Evolutionary conservation across 1,140 invertebrate species (phyloP), one percentile per base, ranked within the genome.

Genomic region (Homarus americanus): DNA sequence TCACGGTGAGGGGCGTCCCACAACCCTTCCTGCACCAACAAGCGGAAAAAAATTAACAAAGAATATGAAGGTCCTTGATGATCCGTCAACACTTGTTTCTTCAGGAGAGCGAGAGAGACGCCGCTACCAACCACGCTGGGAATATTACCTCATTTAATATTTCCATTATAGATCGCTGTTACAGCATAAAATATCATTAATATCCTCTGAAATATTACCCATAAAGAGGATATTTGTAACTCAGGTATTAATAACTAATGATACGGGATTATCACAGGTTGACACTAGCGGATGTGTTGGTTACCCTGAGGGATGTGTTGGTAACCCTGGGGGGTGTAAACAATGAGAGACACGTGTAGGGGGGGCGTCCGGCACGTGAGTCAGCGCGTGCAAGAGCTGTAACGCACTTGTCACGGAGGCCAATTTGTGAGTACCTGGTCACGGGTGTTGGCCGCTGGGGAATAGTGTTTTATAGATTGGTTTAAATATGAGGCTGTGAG

Each of bases 391-490:
- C n/a, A 28, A n/a, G n/a, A n/a, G 63, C 63, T 69, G 63, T 69
- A 7, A 32, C n/a, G n/a, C 63, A 69, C 63, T 69, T 69, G 63
- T 32, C 63, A 12, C 28, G 7, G 15, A 32, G 63, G 63, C 63
- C 63, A 69, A 69, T 69, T 69, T 69, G 63, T n/a, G n/a, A 69
- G 63, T 69, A 69, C 63, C 63, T 69, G 63, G 63, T 69, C 63
- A 69, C 63, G 63, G n/a, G 24, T 7, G 44, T 7, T 7, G 5
- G 44, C 44, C 44, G 44, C 5, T 49, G 44, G n/a, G n/a, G n/a
- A n/a, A n/a, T n/a, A n/a, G n/a, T n/a, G n/a, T n/a, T n/a, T n/a
- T n/a, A n/a, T n/a, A n/a, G n/a, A n/a, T n/a, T n/a, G n/a, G n/a
- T n/a, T n/a, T n/a, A n/a, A n/a, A n/a, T n/a, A n/a, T n/a, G n/a